Conservation (phyloP, 2,888 invertebrate genomes). For the Synanthedon tipuliformis region DNA sequence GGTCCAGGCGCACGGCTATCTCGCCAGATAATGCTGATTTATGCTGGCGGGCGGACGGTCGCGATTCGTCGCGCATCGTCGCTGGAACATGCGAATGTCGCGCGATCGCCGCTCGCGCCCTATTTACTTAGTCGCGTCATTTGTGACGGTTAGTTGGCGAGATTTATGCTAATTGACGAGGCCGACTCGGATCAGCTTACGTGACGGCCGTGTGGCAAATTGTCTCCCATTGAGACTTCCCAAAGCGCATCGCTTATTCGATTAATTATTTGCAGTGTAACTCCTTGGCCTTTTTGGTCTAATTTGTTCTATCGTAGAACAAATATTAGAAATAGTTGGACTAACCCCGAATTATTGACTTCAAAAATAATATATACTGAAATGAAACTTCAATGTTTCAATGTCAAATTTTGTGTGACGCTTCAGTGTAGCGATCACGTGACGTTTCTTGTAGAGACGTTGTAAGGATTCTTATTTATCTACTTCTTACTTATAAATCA, state of each 20-base stretch:
- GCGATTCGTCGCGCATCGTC: slow-evolving; percentile 64
- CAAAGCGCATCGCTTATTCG: slow-evolving; percentile 35
- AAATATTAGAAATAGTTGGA: too few species aligned
- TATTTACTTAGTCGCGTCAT: slow-evolving; percentile 48
- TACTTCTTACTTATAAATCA: too few species aligned
- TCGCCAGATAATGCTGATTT: slow-evolving; percentile 71
- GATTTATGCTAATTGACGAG: slow-evolving; percentile 69
- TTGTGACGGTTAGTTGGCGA: slow-evolving; percentile 67
- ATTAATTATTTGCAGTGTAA: too few species aligned
- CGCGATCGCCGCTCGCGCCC: slow-evolving; percentile 36
- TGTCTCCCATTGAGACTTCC: slow-evolving; percentile 56
- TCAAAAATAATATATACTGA: too few species aligned
- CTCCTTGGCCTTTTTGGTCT: too few species aligned
- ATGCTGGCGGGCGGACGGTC: slow-evolving; percentile 58
- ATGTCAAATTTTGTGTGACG: too few species aligned
- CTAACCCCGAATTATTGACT: too few species aligned
- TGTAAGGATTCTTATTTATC: too few species aligned
- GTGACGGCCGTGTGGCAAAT: slow-evolving; percentile 63
- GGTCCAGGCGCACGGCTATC: slow-evolving; percentile 62
- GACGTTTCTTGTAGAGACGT: too few species aligned
- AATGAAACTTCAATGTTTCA: too few species aligned
- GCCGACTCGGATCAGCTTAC: slow-evolving; percentile 60
- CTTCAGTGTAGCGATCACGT: too few species aligned
- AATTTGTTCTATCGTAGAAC: too few species aligned
- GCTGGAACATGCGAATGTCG: slow-evolving; percentile 41